These are phyloP conservation scores for Drosophila hawaiiensis DNA, from an alignment of 2,888 invertebrate species.

Conservation along the genomic window DNA sequence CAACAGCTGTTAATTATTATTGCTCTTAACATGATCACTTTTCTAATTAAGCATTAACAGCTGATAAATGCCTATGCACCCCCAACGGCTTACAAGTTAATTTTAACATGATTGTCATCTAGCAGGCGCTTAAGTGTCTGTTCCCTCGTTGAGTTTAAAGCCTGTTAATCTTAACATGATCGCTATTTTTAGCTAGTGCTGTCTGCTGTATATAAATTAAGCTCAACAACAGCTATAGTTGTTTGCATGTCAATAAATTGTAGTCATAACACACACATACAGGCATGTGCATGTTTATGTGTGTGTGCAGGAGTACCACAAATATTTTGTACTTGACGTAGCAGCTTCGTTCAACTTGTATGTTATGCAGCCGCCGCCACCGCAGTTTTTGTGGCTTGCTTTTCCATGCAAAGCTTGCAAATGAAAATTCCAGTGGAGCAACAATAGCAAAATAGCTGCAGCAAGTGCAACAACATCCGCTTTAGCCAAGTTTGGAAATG, in stretches of 20 bases:
- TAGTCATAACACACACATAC: conserved; percentile 1
- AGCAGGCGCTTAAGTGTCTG: neutral
- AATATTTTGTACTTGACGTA: conserved; percentile 32
- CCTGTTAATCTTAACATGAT: conserved; percentile 51
- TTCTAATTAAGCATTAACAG: neutral
- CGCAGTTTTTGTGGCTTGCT: conserved; percentile 39
- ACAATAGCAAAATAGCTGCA: conserved; percentile 15
- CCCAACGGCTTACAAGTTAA: neutral
- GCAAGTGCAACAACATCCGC: conserved; percentile 59
- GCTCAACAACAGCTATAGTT: conserved; percentile 57
- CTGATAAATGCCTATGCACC: neutral
- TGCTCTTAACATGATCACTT: neutral
- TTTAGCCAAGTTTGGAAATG: conserved; percentile 42
- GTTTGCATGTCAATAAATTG: conserved; percentile 30
- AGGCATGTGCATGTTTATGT: neutral
- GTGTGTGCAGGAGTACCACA: conserved; percentile 20
- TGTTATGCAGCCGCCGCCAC: conserved; percentile 40
- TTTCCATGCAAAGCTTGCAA: conserved; percentile 18
- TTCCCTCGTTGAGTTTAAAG: neutral
- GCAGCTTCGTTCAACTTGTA: conserved; percentile 54
- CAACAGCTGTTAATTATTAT: conserved; percentile 26
- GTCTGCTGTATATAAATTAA: conserved; percentile 31
- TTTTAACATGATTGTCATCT: neutral
- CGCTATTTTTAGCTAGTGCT: conserved; percentile 41
- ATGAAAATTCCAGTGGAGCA: conserved; percentile 50